Percentiles rank a stretch among this genome's conserved stretches.
phyloP scores from a whole-genome alignment of 2,888 invertebrate genomes.

The Drosophila barbarae region DNA sequence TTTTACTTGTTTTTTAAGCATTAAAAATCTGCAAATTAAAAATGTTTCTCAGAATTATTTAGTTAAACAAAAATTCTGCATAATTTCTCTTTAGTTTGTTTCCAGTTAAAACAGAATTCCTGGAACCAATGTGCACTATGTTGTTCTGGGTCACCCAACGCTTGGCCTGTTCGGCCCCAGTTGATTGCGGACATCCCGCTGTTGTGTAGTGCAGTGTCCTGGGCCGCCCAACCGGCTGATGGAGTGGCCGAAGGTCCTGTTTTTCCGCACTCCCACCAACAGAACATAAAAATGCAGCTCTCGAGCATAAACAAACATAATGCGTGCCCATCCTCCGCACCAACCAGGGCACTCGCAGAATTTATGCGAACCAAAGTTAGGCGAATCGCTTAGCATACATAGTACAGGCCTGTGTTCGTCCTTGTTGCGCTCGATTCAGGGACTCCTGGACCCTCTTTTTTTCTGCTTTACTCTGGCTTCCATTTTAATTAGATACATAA shows the following conservation, averaged over 20 bases:
- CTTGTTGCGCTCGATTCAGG: slow-evolving; percentile 45
- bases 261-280: slow-evolving; percentile 28
- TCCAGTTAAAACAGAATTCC: too few relatives aligned
- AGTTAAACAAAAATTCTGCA: neutral
- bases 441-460: slow-evolving; percentile 6
- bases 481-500: slow-evolving; percentile 68
- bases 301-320: slow-evolving; percentile 67
- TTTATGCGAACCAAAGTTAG: slow-evolving; percentile 61
- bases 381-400: slow-evolving; percentile 59
- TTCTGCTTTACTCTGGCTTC: slow-evolving; percentile 5
- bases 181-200: slow-evolving; percentile 28
- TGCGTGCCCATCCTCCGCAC: slow-evolving; percentile 39
- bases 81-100: neutral
- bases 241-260: slow-evolving; percentile 42
- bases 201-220: slow-evolving; percentile 39
- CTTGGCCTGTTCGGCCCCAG: slow-evolving; percentile 22
- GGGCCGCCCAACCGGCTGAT: slow-evolving; percentile 36
- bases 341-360: slow-evolving; percentile 34
- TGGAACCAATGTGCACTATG: slow-evolving; percentile 1
- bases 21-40: too few relatives aligned
- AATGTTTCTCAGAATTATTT: too few relatives aligned
- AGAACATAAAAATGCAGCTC: slow-evolving; percentile 68
- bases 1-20: too few relatives aligned
- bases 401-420: slow-evolving; percentile 20
- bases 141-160: slow-evolving; percentile 2